Conservation (phyloP, 2,113 vertebrate species). For the Mungos mungo region DNA sequence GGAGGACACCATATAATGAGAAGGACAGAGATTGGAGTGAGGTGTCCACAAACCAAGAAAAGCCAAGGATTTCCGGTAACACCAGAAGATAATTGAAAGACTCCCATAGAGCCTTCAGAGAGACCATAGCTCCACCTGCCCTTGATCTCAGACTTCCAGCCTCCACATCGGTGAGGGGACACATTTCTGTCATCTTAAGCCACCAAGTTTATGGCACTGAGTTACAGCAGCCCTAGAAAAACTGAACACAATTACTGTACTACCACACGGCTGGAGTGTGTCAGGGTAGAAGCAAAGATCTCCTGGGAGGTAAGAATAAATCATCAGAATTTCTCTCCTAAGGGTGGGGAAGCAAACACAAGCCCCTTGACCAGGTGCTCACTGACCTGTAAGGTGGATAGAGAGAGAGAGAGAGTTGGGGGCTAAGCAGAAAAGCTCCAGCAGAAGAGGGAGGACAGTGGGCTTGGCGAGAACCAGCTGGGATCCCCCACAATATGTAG, state of each 20-base stretch:
- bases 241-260: neutral
- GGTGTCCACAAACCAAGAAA: neutral
- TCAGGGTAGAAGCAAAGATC: neutral
- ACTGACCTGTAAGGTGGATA: neutral
- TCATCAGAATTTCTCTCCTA: neutral
- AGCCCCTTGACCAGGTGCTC: neutral
- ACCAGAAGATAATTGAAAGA: neutral
- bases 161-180: neutral
- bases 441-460: too few relatives aligned
- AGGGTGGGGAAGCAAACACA: neutral
- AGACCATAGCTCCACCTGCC: rapidly evolving
- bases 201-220: rapidly evolving
- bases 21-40: neutral
- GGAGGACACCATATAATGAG: rapidly evolving
- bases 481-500: neutral
- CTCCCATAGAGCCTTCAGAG: neutral
- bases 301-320: neutral
- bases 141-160: neutral
- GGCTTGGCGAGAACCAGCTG: neutral
- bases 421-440: neutral
- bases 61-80: neutral
- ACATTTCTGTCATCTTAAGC: neutral
- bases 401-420: neutral
- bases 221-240: neutral
- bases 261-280: neutral